phyloP scores from a whole-genome alignment of 2,888 invertebrate genomes.

The Callyntrura guangdongensis region DNA sequence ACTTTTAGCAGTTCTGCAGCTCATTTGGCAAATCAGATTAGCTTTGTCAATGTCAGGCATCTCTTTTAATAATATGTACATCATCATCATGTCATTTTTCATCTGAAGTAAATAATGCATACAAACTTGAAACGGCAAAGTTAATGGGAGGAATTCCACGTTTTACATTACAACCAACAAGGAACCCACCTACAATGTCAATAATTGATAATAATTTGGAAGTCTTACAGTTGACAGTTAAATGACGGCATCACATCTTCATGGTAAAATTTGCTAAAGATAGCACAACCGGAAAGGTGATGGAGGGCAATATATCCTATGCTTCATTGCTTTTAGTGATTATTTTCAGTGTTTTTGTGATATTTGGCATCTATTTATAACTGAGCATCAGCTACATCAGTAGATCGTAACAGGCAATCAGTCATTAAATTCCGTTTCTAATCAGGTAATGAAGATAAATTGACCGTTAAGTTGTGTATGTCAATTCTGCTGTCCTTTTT shows the following conservation, averaged over 20 bases:
- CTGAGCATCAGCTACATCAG: too few species aligned
- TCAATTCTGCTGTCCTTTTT: constrained; percentile 3
- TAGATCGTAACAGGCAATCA: too few species aligned
- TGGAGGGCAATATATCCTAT: too few species aligned
- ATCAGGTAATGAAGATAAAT: constrained; percentile 58
- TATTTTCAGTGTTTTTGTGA: too few species aligned
- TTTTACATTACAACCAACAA: background rate
- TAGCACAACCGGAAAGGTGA: background rate
- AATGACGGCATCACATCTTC: background rate
- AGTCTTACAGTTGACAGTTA: too few species aligned
- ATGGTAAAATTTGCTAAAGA: background rate
- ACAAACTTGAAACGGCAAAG: background rate
- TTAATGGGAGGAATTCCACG: background rate
- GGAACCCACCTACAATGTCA: background rate
- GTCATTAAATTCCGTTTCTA: constrained; percentile 35
- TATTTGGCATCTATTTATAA: too few species aligned
- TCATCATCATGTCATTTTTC: background rate
- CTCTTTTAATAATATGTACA: background rate
- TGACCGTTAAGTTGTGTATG: constrained; percentile 13
- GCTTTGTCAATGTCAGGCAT: background rate
- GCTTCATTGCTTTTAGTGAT: too few species aligned
- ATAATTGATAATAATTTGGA: background rate
- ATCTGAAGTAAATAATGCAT: background rate
- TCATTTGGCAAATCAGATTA: background rate
- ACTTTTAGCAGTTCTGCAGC: background rate